Evolutionary conservation across 2,888 invertebrate species (phyloP).

Genomic region (Operophtera brumata): DNA sequence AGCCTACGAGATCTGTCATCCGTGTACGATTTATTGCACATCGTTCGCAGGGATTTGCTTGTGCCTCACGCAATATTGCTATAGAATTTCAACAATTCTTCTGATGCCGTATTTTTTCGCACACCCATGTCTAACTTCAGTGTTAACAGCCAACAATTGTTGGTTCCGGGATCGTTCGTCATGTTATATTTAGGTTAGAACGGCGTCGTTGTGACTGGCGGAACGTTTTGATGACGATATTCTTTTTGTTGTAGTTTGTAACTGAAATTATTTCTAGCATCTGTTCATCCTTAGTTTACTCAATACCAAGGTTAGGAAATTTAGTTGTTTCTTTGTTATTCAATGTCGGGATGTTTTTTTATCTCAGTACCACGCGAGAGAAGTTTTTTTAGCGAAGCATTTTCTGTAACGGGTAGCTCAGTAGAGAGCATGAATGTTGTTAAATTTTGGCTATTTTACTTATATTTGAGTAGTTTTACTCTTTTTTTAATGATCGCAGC

Average conservation of each 20-base stretch:
- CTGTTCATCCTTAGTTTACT: too few relatives aligned
- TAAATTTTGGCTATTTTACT: too few relatives aligned
- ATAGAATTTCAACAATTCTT: slow-evolving; percentile 39
- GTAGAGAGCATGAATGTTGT: too few relatives aligned
- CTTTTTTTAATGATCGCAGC: too few relatives aligned
- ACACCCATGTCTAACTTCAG: slow-evolving; percentile 36
- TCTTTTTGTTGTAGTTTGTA: background rate
- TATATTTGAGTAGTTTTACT: too few relatives aligned
- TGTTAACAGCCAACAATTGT: slow-evolving; percentile 33
- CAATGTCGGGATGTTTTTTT: too few relatives aligned
- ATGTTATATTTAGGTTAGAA: slow-evolving; percentile 25
- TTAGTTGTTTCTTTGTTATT: too few relatives aligned
- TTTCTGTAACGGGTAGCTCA: too few relatives aligned
- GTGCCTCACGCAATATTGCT: slow-evolving; percentile 40
- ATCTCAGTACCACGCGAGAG: too few relatives aligned
- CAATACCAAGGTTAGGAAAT: too few relatives aligned
- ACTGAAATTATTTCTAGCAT: background rate
- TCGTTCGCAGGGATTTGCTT: slow-evolving; percentile 53
- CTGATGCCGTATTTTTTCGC: slow-evolving; percentile 37
- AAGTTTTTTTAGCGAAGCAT: too few relatives aligned
- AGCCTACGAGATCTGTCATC: slow-evolving; percentile 53
- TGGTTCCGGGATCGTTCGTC: slow-evolving; percentile 31
- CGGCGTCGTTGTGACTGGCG: slow-evolving; percentile 24
- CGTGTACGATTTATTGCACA: slow-evolving; percentile 52
- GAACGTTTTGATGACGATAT: background rate